These are phyloP conservation scores for Arenaria interpres DNA, from an alignment of 2,113 vertebrate species.

Conservation along the genomic window DNA sequence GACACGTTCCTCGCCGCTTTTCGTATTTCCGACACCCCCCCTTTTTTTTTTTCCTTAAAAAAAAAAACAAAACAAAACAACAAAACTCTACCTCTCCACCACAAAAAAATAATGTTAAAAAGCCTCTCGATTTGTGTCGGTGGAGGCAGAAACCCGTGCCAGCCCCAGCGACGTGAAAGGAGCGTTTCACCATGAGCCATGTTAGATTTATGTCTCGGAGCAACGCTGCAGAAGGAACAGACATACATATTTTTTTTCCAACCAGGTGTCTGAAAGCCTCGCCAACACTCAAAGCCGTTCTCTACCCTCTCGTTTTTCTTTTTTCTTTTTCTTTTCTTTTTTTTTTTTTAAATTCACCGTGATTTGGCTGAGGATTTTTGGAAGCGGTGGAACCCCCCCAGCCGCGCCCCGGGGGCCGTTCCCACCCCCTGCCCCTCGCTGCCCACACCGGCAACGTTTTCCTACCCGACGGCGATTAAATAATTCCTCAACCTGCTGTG, in stretches of 20 bases:
- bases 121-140: neutral
- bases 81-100: neutral
- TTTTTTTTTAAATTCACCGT: neutral
- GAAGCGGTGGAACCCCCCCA: neutral
- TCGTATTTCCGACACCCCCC: neutral
- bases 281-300: conserved; percentile 1
- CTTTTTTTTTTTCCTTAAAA: neutral
- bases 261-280: conserved; percentile 42
- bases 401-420: neutral
- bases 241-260: neutral
- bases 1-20: neutral
- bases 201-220: conserved; percentile 37
- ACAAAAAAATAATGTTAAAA: neutral
- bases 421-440: neutral
- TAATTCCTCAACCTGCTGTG: conserved; percentile 30
- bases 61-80: neutral
- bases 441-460: neutral
- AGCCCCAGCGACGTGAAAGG: conserved; percentile 3
- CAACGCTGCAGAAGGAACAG: conserved; percentile 33
- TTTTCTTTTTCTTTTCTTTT: too few relatives aligned
- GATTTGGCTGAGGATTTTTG: neutral
- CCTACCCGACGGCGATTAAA: neutral
- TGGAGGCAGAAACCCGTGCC: neutral
- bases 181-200: conserved; percentile 41
- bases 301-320: neutral